Evolutionary conservation across 2,113 vertebrate species (phyloP).

Genomic region (Hippocampus barbouri): DNA sequence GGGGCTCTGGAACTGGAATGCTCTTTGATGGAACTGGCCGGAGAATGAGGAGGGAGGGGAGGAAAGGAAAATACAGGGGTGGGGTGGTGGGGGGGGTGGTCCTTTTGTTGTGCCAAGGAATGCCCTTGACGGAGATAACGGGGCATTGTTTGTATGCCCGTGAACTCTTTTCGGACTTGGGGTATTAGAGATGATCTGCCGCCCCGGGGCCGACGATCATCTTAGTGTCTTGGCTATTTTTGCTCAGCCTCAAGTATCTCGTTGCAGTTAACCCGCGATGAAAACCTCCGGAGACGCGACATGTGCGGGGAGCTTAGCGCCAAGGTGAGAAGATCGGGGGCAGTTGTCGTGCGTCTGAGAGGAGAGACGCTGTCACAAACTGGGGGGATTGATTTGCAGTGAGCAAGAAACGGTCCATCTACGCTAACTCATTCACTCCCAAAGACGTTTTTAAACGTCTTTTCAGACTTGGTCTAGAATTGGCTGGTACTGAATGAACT

Average conservation of each 20-base stretch:
- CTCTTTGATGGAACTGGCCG: conserved; percentile 70
- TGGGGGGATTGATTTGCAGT: conserved; percentile 12
- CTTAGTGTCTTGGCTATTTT: conserved; percentile 29
- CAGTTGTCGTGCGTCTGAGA: conserved; percentile 31
- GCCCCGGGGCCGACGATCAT: conserved; percentile 19
- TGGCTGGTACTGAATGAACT: too few relatives aligned
- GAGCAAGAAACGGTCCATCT: conserved; percentile 27
- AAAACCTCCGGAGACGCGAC: conserved; percentile 26
- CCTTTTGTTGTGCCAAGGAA: conserved; percentile 73
- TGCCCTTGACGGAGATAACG: conserved; percentile 66
- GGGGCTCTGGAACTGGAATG: conserved; percentile 71
- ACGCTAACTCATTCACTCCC: conserved; percentile 5
- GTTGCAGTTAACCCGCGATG: conserved; percentile 29
- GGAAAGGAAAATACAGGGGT: conserved; percentile 66
- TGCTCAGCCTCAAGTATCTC: conserved; percentile 7
- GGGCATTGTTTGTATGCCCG: conserved; percentile 60
- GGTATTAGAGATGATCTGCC: conserved; percentile 37
- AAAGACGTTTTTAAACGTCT: too few relatives aligned
- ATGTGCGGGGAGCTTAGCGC: conserved; percentile 25
- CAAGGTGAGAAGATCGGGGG: conserved; percentile 30
- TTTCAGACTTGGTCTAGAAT: too few relatives aligned
- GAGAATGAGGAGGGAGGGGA: conserved; percentile 68
- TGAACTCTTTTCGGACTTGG: conserved; percentile 51
- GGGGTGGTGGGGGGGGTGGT: conserved; percentile 44
- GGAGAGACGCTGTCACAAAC: conserved; percentile 22